Percentiles rank a stretch among this genome's conserved stretches.
Evolutionary conservation across 2,888 invertebrate genomes (phyloP).

Genomic region (Acanthosoma haemorrhoidale): DNA sequence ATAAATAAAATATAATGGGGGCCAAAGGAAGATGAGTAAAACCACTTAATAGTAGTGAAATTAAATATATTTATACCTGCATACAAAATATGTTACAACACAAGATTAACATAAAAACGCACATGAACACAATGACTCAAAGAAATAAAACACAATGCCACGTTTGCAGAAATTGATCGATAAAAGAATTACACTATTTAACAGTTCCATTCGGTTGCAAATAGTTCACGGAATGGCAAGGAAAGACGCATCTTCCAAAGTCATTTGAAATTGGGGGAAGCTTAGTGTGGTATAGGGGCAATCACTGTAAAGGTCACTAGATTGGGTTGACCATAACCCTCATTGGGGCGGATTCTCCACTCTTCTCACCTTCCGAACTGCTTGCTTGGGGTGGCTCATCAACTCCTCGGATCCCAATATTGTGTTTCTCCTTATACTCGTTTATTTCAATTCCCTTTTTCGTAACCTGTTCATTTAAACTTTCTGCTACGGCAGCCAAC

Average conservation of each 20-base stretch:
- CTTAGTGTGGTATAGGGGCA: slow-evolving; percentile 1
- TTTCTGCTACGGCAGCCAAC: slow-evolving; percentile 71
- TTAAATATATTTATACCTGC: slow-evolving; percentile 26
- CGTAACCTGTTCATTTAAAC: slow-evolving; percentile 71
- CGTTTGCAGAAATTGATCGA: background rate
- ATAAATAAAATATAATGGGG: too few species aligned
- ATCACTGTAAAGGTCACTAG: slow-evolving; percentile 30
- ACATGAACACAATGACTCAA: background rate
- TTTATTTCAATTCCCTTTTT: slow-evolving; percentile 87
- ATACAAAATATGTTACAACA: slow-evolving; percentile 26
- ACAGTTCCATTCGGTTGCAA: background rate
- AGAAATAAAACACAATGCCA: slow-evolving; percentile 3
- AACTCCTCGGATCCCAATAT: slow-evolving; percentile 74
- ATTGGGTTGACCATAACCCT: slow-evolving; percentile 41
- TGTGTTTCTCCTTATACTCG: slow-evolving; percentile 83
- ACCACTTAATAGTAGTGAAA: slow-evolving; percentile 6
- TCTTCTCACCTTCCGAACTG: slow-evolving; percentile 36
- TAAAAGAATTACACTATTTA: slow-evolving; percentile 5
- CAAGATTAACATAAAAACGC: slow-evolving; percentile 4
- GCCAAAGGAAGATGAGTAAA: background rate
- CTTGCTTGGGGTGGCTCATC: slow-evolving; percentile 48
- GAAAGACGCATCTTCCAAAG: background rate
- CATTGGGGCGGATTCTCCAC: slow-evolving; percentile 34
- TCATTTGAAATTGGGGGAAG: background rate
- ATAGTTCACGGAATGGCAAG: slow-evolving; percentile 6